phyloP scores from a whole-genome alignment of 2,797 vertebrate species.

The Garrulus glandarius region DNA sequence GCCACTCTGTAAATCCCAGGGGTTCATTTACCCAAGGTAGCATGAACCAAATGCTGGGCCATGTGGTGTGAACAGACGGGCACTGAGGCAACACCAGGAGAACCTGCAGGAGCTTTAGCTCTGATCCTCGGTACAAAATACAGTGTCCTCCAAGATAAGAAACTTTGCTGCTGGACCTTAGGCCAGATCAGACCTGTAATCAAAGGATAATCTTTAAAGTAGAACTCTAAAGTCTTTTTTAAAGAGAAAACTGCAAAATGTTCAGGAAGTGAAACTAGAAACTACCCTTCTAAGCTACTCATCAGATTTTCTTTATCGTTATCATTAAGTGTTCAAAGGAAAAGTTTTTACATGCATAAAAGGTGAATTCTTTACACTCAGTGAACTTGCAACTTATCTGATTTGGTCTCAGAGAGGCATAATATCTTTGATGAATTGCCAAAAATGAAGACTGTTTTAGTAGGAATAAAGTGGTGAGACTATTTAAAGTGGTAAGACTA shows the following conservation, averaged over 20 bases:
- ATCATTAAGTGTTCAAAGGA: not conserved
- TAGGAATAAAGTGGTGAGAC: not conserved
- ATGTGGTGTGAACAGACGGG: not conserved
- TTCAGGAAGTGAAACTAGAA: not conserved
- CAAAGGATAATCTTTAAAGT: not conserved
- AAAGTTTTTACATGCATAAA: not conserved
- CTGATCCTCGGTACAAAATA: not conserved
- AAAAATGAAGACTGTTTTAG: not conserved
- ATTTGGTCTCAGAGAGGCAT: not conserved
- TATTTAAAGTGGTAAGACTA: not conserved
- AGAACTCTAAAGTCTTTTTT: not conserved
- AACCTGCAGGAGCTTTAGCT: not conserved
- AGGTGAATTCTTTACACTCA: not conserved
- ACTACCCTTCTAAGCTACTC: not conserved
- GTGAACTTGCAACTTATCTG: not conserved
- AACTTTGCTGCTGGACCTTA: not conserved
- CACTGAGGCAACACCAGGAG: not conserved
- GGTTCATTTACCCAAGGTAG: not conserved
- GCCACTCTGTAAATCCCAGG: not conserved
- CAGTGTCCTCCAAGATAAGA: not conserved
- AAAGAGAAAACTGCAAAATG: not conserved
- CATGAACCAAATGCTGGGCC: not conserved
- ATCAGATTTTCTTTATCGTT: not conserved
- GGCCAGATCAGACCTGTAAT: not conserved
- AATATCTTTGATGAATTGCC: not conserved